phyloP scores from a whole-genome alignment of 2,888 invertebrate genomes.

The Lepidocyrtoides sp. region DNA sequence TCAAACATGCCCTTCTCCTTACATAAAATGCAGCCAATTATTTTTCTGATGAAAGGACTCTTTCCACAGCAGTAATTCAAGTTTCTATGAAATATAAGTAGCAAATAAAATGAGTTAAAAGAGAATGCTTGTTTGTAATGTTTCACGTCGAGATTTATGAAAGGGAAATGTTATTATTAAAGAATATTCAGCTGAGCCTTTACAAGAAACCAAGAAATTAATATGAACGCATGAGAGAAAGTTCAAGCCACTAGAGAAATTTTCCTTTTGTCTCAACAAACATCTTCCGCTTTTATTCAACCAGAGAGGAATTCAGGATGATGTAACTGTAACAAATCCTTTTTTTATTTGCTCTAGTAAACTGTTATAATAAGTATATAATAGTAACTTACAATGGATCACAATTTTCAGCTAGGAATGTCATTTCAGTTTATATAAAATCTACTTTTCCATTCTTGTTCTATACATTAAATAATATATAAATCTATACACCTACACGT shows the following conservation, averaged over 20 bases:
- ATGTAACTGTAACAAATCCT: slow-evolving; percentile 2
- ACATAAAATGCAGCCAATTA: neutral
- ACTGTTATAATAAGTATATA: slow-evolving; percentile 7
- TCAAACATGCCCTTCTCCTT: neutral
- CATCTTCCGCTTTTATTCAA: neutral
- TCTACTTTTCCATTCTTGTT: neutral
- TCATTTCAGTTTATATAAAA: slow-evolving; percentile 24
- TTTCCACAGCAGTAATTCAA: too few relatives aligned
- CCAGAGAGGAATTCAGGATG: neutral
- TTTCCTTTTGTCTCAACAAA: neutral
- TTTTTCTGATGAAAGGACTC: neutral
- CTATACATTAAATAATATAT: neutral
- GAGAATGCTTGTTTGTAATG: too few relatives aligned
- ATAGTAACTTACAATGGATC: slow-evolving; percentile 16
- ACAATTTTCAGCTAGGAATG: slow-evolving; percentile 49
- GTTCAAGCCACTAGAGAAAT: neutral
- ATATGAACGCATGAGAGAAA: neutral
- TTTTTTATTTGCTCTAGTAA: neutral
- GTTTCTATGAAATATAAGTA: too few relatives aligned
- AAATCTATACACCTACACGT: too few relatives aligned
- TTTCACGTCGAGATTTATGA: too few relatives aligned
- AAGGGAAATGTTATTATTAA: too few relatives aligned
- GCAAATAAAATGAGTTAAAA: too few relatives aligned
- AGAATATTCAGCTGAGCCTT: neutral
- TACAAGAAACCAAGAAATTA: neutral